Percentiles rank a stretch among this genome's conserved stretches.
These are phyloP conservation scores for Hylyphantes graminicola DNA, from an alignment of 1,140 invertebrate genomes.

Conservation along the genomic window DNA sequence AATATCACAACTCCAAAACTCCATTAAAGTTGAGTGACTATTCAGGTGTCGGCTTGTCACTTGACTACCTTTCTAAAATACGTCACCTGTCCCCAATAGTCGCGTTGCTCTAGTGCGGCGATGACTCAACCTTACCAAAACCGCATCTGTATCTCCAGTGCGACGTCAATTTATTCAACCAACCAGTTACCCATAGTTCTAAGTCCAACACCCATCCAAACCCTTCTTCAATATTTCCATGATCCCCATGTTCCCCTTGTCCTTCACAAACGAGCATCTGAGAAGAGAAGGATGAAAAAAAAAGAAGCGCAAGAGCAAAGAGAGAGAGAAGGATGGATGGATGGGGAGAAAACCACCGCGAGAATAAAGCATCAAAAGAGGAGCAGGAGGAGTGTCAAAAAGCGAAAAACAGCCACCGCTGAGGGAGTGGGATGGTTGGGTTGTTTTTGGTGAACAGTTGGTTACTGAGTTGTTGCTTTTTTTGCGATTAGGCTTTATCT, in stretches of 20 bases:
- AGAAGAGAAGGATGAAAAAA: constrained; percentile 10
- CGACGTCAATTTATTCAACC: too few species aligned
- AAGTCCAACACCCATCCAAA: background rate
- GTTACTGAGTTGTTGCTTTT: too few species aligned
- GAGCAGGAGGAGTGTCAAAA: constrained; percentile 48
- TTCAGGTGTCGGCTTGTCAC: too few species aligned
- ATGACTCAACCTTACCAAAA: too few species aligned
- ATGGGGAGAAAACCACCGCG: constrained; percentile 28
- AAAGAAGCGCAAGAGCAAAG: constrained; percentile 28
- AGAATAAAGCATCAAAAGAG: constrained; percentile 58
- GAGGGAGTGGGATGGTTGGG: background rate
- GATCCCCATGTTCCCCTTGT: background rate
- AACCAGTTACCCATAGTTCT: too few species aligned
- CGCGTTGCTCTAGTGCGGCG: too few species aligned
- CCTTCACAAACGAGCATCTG: background rate
- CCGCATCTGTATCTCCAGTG: too few species aligned
- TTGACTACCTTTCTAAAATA: too few species aligned
- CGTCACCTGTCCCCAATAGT: too few species aligned
- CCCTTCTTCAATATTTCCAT: background rate
- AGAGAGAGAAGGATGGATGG: background rate
- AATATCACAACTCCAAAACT: too few species aligned
- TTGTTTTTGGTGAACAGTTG: background rate
- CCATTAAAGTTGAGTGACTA: too few species aligned
- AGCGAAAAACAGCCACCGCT: constrained; percentile 38
- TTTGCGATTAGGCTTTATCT: too few species aligned